These are phyloP conservation scores for Eriosoma lanigerum DNA, from an alignment of 1,140 invertebrate species.

Conservation along the genomic window DNA sequence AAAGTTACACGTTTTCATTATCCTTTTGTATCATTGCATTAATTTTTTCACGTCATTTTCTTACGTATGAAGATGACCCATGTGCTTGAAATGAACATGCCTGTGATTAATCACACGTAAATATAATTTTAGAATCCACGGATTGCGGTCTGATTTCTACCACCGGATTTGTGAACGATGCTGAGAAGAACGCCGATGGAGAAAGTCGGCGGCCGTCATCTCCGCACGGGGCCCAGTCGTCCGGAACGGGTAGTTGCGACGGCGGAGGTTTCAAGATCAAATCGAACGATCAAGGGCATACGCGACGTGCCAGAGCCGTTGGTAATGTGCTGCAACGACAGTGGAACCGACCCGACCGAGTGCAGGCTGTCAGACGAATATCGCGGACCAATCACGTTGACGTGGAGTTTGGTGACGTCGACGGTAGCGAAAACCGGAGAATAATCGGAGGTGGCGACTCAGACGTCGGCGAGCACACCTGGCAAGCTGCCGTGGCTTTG, in stretches of 20 bases:
- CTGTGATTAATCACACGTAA: no score
- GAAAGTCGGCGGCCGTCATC: background rate
- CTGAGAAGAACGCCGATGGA: background rate
- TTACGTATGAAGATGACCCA: no score
- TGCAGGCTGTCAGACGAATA: no score
- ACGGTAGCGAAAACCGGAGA: conserved; percentile 60
- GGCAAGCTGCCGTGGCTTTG: conserved; percentile 61
- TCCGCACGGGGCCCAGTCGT: background rate
- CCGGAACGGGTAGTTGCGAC: background rate
- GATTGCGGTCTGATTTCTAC: conserved; percentile 3
- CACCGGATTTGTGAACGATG: background rate
- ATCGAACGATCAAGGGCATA: background rate
- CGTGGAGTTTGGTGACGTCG: background rate
- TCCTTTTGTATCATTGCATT: no score
- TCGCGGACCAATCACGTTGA: background rate
- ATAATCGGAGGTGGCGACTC: conserved; percentile 62
- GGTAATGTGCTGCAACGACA: background rate
- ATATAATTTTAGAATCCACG: conserved; percentile 17
- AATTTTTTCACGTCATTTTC: no score
- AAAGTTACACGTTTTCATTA: no score
- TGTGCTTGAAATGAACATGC: no score
- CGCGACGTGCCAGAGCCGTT: background rate
- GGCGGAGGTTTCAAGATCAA: background rate
- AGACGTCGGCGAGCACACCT: conserved; percentile 62
- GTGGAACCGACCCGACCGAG: background rate